phyloP scores from a whole-genome alignment of 2,888 invertebrate genomes.

The Odiellus spinosus region DNA sequence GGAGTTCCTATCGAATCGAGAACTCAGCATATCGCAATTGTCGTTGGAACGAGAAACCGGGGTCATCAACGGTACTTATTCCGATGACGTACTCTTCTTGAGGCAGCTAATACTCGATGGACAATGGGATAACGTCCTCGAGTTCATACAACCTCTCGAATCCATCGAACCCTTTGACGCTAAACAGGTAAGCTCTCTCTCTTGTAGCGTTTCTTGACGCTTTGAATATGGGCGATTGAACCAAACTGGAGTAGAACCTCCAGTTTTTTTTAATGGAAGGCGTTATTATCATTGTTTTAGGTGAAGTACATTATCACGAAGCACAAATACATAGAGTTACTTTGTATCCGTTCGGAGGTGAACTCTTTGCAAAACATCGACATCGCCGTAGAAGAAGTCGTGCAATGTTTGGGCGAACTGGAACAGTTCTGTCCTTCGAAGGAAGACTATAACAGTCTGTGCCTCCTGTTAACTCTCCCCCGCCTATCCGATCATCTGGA shows the following conservation, averaged over 20 bases:
- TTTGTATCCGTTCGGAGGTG: constrained; percentile 81
- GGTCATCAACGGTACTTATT: constrained; percentile 78
- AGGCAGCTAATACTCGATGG: constrained; percentile 89
- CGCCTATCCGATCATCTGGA: constrained; percentile 78
- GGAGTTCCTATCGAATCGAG: constrained; percentile 73
- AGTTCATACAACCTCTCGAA: constrained; percentile 85
- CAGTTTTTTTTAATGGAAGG: too few relatives aligned
- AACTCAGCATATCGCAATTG: constrained; percentile 72
- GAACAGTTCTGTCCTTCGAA: constrained; percentile 77
- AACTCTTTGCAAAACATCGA: constrained; percentile 51
- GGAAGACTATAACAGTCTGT: constrained; percentile 85
- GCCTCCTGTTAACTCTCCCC: constrained; percentile 77
- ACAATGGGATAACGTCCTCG: constrained; percentile 93
- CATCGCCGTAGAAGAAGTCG: constrained; percentile 83
- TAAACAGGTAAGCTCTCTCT: constrained; percentile 49
- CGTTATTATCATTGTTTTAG: too few relatives aligned
- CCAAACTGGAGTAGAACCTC: too few relatives aligned
- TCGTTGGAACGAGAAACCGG: constrained; percentile 88
- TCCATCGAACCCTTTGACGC: constrained; percentile 54
- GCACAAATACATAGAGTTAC: constrained; percentile 81
- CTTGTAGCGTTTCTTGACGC: too few relatives aligned
- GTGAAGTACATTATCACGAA: constrained; percentile 56
- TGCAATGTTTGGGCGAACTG: constrained; percentile 72
- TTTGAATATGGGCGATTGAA: too few relatives aligned
- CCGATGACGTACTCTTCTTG: constrained; percentile 83